Evolutionary conservation across 1,140 invertebrate genomes (phyloP), one percentile per base, ranked within the genome.

Genomic region (Achatina immaculata): DNA sequence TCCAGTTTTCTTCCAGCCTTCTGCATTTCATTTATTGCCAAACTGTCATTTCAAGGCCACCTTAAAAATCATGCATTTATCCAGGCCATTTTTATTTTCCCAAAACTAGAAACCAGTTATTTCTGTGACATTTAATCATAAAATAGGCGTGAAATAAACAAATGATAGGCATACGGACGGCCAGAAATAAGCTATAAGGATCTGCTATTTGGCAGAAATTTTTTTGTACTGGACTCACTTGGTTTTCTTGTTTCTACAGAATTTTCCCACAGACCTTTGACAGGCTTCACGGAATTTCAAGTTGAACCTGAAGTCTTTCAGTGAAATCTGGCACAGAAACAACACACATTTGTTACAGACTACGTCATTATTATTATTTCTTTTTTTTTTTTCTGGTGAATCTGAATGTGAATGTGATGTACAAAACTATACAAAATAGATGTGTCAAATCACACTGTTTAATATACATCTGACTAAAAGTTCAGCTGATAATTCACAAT

Each of bases 201-300:
- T 7, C 45, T 11, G 45, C 7, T 19, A 7, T 48, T 48, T 48
- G 45, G 45, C 45, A 48, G 45, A 48, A 48, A 7, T 11, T 48
- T 19, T 48, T 19, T 48, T 19, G 19, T 19, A 48, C 19, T 48
- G 4, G 36, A 88, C 90, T 89, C 88, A 93, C 92, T 93, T 93
- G 74, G 87, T 91, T 86, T 91, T 91, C 81, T 88, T 88, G 48
- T 83, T 81, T 51, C 83, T 86, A 91, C 98, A 99, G 90, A 95
- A 95, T 83, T 94, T 93, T 69, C 94, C 92, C 0, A 98, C 97
- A 91, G 96, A 94, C 16, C 93, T 93, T 86, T 95, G 95, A 87
- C 98, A 99, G 0, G 96, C 95, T 88, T 97, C 94, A 92, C 98
- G 98, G 90, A 99, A 99, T 90, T 97, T 97, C 85, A 95, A 96